Evolutionary conservation across 2,113 vertebrate species (phyloP).

Genomic region (Corapipo altera): DNA sequence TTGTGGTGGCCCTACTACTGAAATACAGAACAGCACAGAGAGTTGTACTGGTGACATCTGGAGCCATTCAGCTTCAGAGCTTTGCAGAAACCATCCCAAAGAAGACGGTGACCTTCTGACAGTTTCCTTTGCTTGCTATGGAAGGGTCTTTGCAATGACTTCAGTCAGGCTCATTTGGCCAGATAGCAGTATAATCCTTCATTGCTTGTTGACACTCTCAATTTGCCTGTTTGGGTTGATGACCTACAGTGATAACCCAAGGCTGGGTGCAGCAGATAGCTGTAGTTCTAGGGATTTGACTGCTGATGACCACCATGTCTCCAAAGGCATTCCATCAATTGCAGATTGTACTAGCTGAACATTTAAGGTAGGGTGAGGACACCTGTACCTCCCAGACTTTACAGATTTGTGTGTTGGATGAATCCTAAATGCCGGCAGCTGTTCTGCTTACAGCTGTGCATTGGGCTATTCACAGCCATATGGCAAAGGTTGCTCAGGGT

Average conservation of each 20-base stretch:
- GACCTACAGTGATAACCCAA: not conserved
- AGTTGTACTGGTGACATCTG: not conserved
- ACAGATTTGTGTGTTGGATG: not conserved
- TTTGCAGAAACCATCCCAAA: not conserved
- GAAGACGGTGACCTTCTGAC: not conserved
- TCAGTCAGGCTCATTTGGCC: not conserved
- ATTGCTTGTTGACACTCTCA: not conserved
- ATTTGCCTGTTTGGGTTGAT: not conserved
- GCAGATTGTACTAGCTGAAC: not conserved
- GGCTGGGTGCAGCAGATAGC: not conserved
- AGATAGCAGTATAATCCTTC: not conserved
- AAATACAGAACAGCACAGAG: not conserved
- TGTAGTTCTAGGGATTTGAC: not conserved
- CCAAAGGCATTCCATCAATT: not conserved
- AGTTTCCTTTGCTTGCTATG: not conserved
- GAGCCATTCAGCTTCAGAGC: not conserved
- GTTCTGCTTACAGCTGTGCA: not conserved
- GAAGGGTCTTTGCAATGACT: not conserved
- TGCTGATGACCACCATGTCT: not conserved
- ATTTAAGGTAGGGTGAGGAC: not conserved
- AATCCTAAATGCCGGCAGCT: not conserved
- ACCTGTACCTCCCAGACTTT: not conserved
- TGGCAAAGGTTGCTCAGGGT: not conserved
- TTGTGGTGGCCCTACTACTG: not conserved
- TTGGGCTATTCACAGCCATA: not conserved